Base-by-base conservation (phyloP, 2,797 vertebrate species). In the Pelodytes ibericus region DNA sequence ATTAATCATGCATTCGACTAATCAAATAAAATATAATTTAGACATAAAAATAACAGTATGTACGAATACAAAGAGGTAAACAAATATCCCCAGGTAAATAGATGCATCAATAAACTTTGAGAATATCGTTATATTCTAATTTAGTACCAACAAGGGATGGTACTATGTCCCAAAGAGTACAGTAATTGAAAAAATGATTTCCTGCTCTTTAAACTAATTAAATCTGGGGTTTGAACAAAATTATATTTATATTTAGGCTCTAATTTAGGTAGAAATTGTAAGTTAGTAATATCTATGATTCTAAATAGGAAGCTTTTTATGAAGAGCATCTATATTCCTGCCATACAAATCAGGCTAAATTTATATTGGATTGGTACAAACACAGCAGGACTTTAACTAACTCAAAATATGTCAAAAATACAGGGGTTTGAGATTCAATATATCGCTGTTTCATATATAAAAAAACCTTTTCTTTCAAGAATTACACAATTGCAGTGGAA, bases 1-100 rank as follows among this genome's bases (percentile, higher is more conserved):
- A 33, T 47, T 60, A 51, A 68, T 68, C 44, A 69, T 68, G 33
- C 39, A 18, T 70, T 51, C 56, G 20, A 61, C 57, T 51, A 68
- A 67, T 53, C 20, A 61, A 67, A 53, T 67, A 51, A 61, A 60
- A 68, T 36, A 7, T 53, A 3, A 61, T 75, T 68, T 73, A 41
- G 4, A 68, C 41, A 41, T 56, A 20, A 20, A 30, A 61, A 75
- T 36, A 69, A 69, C 58, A 61, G 39, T 75, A 18, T 29, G 18
- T 41, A 39, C n/a, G 18, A n/a, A n/a, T n/a, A n/a, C n/a, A n/a
- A n/a, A 68, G 30, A 27, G 16, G 20, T 59, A 53, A 53, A 69
- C 57, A 69, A 39, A 68, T 60, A 30, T 26, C 29, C 29, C n/a
- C 33, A 26, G 31, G 58, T 29, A 30, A 62, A 62, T 33, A 39